Percentiles rank a stretch among this genome's conserved stretches.
These are phyloP conservation scores for Brachionichthys hirsutus DNA, from an alignment of 2,113 vertebrate species.

Conservation along the genomic window DNA sequence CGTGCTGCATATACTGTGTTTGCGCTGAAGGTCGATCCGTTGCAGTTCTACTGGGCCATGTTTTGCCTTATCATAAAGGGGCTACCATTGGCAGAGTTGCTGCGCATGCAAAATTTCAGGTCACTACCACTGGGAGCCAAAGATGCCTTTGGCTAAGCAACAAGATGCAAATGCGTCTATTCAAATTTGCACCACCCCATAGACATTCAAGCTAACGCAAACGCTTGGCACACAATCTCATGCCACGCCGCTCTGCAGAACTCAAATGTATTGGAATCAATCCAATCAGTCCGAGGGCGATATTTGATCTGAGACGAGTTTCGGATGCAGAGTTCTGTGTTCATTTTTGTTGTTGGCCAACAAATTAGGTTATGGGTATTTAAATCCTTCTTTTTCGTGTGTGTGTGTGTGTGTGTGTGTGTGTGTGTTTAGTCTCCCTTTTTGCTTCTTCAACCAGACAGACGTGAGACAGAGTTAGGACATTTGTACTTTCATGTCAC, in stretches of 20 bases:
- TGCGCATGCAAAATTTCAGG: slow-evolving; percentile 77
- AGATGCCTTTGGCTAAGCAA: slow-evolving; percentile 73
- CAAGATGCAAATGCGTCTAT: slow-evolving; percentile 80
- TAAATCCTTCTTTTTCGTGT: slow-evolving; percentile 6
- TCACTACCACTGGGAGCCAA: slow-evolving; percentile 69
- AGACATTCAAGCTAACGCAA: slow-evolving; percentile 48
- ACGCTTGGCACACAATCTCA: slow-evolving; percentile 43
- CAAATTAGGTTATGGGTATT: slow-evolving; percentile 8
- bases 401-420: too few relatives aligned
- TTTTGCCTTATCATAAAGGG: slow-evolving; percentile 55
- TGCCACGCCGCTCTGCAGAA: slow-evolving; percentile 26
- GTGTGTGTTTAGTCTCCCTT: slow-evolving; percentile 26
- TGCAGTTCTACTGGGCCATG: slow-evolving; percentile 26
- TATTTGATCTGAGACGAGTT: slow-evolving; percentile 26
- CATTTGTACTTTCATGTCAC: slow-evolving; percentile 54
- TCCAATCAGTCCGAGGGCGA: slow-evolving; percentile 39
- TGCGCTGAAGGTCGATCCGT: slow-evolving; percentile 60
- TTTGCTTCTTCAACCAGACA: slow-evolving; percentile 32
- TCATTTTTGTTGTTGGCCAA: slow-evolving; percentile 8
- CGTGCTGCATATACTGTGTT: slow-evolving; percentile 38
- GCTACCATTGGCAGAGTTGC: slow-evolving; percentile 59
- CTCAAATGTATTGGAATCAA: slow-evolving; percentile 35
- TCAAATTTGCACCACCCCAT: slow-evolving; percentile 71
- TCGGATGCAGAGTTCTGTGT: slow-evolving; percentile 27
- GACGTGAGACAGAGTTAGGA: slow-evolving; percentile 58